Evolutionary conservation across 2,888 invertebrate species (phyloP), one percentile per base, ranked within the genome.

Genomic region (Hyposoter dolosus): DNA sequence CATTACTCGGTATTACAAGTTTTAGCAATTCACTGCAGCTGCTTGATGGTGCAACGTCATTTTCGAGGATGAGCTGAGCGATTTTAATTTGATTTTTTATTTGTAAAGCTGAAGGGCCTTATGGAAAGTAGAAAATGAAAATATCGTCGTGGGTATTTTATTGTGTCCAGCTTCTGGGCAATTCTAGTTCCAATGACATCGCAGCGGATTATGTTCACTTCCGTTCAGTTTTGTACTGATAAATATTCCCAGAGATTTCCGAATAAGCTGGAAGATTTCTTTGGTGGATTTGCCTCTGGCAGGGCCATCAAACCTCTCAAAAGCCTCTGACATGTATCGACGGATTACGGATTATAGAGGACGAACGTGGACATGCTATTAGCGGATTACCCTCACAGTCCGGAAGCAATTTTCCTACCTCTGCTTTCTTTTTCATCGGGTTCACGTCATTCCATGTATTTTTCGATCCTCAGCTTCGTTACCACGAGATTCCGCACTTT

Each of bases 361-460:
- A 71, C 83, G 85, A 89, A 90, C 89, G 89, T 85, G 91, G 88
- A 90, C 90, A 88, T 85, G 89, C 91, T 92, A 91, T 92, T 92
- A 92, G 90, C 90, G 90, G 92, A 92, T 92, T 92, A 91, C 90
- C 60, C 90, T 88, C 87, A 87, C 84, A 86, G 84, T 88, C 84
- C 89, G 89, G 88, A 90, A 90, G 90, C 91, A 90, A 92, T 92
- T 92, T 91, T 90, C 90, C 86, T 77, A 87, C 87, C 86, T 88
- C 82, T 75, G 74, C 88, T 15, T 85, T 80, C 76, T 89, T 88
- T 84, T 83, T 66, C 79, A 72, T 65, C 45, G 65, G 60, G 7
- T 71, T 28, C 56, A 35, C n/a, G 47, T 53, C 68, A 28, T 28
- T 82, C 50, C 65, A 47, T 65, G 47, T 32, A 32, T 83, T 74